phyloP scores from a whole-genome alignment of 1,140 invertebrate species.

The Penaeus vannamei region DNA sequence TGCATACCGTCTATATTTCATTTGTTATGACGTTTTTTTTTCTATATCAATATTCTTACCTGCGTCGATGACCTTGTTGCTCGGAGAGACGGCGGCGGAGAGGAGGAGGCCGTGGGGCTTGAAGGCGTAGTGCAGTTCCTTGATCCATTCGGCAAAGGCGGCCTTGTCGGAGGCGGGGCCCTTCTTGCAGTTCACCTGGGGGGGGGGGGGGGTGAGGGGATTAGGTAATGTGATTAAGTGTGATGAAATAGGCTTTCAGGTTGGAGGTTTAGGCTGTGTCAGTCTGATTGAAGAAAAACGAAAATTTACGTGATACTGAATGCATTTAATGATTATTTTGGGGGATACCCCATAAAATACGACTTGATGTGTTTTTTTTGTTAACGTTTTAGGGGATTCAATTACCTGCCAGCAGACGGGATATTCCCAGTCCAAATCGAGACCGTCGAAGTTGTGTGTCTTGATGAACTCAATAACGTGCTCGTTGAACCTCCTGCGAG shows the following conservation, averaged over 20 bases:
- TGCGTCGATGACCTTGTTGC: conserved; percentile 84
- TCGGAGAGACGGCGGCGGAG: conserved; percentile 88
- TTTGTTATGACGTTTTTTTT: too few species aligned
- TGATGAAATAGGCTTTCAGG: too few species aligned
- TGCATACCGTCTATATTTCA: too few species aligned
- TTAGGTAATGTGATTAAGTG: not conserved
- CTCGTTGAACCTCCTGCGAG: conserved; percentile 74
- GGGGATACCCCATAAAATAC: too few species aligned
- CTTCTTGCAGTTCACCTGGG: conserved; percentile 82
- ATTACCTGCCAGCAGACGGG: conserved; percentile 81
- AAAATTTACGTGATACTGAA: too few species aligned
- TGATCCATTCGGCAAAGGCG: conserved; percentile 80
- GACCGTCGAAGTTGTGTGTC: conserved; percentile 77
- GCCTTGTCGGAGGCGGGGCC: conserved; percentile 84
- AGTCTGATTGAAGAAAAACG: too few species aligned
- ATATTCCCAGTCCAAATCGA: conserved; percentile 81
- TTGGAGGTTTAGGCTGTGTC: too few species aligned
- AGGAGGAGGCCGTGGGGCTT: conserved; percentile 80
- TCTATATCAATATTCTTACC: conserved; percentile 46
- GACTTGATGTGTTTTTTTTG: not conserved
- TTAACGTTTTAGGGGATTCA: not conserved
- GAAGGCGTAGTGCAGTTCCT: conserved; percentile 82
- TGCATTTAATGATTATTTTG: too few species aligned
- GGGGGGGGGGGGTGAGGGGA: conserved; percentile 21
- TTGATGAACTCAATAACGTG: conserved; percentile 76